These are phyloP conservation scores for Australoheros scitulus DNA, from an alignment of 2,113 vertebrate species.

Conservation along the genomic window DNA sequence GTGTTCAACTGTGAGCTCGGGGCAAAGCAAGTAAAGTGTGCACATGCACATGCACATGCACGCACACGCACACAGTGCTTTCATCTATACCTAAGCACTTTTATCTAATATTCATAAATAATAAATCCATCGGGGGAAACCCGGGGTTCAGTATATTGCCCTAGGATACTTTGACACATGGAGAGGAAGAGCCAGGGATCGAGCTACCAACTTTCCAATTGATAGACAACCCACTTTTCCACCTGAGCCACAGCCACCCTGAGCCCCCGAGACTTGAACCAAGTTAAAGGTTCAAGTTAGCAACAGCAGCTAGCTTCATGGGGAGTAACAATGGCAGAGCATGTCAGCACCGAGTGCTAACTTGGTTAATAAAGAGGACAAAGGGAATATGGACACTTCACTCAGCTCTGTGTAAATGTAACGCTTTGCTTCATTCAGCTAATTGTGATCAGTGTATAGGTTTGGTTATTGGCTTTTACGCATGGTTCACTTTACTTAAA, in stretches of 20 bases:
- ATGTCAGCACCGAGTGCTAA: neutral
- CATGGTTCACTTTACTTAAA: no score
- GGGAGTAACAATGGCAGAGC: no score
- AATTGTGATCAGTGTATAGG: no score
- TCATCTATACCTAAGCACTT: neutral
- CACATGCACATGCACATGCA: no score
- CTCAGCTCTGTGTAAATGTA: no score
- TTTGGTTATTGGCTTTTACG: no score
- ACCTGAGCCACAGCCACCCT: neutral
- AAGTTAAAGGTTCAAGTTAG: neutral
- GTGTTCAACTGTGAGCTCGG: no score
- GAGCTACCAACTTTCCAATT: neutral
- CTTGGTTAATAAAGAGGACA: neutral
- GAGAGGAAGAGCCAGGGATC: neutral
- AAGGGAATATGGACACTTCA: neutral
- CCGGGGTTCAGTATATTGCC: no score
- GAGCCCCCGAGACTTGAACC: neutral
- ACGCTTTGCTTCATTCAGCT: no score
- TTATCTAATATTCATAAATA: neutral
- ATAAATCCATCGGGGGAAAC: no score
- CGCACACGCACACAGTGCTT: neutral
- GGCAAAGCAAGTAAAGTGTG: no score
- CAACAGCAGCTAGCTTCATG: neutral
- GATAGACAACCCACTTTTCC: neutral
- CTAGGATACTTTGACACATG: neutral